Base-by-base conservation (phyloP, 2,888 invertebrate species). In the Cremastobaeus sp. region DNA sequence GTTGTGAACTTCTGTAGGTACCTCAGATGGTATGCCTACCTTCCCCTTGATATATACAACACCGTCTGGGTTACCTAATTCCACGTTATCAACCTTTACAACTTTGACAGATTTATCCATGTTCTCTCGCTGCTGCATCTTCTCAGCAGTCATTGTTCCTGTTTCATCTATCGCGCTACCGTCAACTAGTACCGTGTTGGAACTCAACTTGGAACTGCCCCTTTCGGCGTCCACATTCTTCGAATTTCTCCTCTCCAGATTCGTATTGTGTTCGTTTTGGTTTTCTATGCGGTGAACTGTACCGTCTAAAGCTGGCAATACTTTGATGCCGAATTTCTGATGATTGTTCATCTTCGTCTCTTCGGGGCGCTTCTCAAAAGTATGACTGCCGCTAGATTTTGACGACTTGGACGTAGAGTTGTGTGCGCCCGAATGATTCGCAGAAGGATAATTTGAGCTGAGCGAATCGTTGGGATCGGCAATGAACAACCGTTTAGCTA, bases 1-100 rank as follows among this genome's bases (percentile, higher is more conserved):
- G n/a, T 93, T 92, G 68, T 92, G 88, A 89, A 94, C 93, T 76
- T 92, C 92, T 65, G 90, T 90, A 2, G 93, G 93, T 76, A 93
- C 89, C 81, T 93, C 93, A 81, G 92, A 91, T 45, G 93, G 93
- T 79, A 93, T 83, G 0, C 74, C 78, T 9, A 15, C 34, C 20
- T 6, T 89, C 30, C 54, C 39, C 35, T 83, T 75, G 0, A 62
- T 62, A 18, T 69, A 78, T 28, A 85, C 84, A 0, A 78, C 68
- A 5, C 72, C 76, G 52, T 78, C 83, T 20, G 76, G 52, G 21
- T 77, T 79, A 48, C 74, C 77, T 5, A 75, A 39, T 12, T 79
- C 76, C 0, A 57, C 17, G 45, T 77, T 47, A 30, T 72, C 72
- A 5, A 68, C 73, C 11, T 62, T 45, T 9, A 76, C 83, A 0